Percentiles rank a stretch among this genome's conserved stretches.
Evolutionary conservation across 2,113 vertebrate species (phyloP).

Genomic region (Globicephala melas): DNA sequence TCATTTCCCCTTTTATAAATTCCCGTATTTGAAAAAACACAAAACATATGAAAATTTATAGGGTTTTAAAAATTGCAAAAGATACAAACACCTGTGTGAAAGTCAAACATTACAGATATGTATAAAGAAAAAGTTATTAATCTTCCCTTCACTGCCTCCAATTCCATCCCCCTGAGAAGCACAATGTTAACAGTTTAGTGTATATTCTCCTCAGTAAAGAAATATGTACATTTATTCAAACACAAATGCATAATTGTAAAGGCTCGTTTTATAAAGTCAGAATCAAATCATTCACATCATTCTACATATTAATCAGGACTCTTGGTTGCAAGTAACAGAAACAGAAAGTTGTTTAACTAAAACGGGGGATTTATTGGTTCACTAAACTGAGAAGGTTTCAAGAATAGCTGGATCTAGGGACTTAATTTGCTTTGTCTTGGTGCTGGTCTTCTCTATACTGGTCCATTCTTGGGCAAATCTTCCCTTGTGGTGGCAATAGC

Average conservation of each 20-base stretch:
- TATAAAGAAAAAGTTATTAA: not conserved
- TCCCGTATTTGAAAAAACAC: not conserved
- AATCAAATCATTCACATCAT: not conserved
- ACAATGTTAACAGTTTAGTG: not conserved
- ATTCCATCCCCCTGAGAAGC: not conserved
- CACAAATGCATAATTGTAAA: not conserved
- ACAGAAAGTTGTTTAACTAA: not conserved
- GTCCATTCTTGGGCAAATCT: not conserved
- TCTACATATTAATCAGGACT: not conserved
- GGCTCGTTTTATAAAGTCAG: not conserved
- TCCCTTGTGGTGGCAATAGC: not conserved
- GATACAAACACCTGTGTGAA: not conserved
- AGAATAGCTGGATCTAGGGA: not conserved
- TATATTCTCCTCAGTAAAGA: not conserved
- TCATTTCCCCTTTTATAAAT: not conserved
- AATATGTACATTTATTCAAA: not conserved
- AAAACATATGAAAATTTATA: not conserved
- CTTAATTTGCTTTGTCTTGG: not conserved
- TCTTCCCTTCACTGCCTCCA: not conserved
- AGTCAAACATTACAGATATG: not conserved
- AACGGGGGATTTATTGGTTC: not conserved
- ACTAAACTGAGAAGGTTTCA: not conserved
- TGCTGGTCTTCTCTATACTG: not conserved
- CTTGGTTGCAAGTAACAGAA: not conserved
- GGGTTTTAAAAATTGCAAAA: not conserved